phyloP scores from a whole-genome alignment of 2,113 vertebrate species.

The Microtus oregoni region DNA sequence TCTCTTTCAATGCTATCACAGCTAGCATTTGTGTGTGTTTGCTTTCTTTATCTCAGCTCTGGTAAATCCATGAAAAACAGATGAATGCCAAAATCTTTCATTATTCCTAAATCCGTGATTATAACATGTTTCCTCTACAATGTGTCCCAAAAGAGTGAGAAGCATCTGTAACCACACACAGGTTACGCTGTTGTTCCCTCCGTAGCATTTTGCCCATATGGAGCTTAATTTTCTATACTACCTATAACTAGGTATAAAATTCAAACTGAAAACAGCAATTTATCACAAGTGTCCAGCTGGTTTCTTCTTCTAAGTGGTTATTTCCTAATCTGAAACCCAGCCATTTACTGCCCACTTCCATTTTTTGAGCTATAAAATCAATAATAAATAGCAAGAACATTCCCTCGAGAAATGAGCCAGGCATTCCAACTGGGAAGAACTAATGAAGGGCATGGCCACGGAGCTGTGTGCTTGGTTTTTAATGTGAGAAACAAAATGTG shows the following conservation, averaged over 20 bases:
- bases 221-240: constrained; percentile 85
- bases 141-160: constrained; percentile 72
- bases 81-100: constrained; percentile 80
- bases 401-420: constrained; percentile 84
- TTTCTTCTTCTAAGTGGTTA: constrained; percentile 84
- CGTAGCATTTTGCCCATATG: constrained; percentile 82
- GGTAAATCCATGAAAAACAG: constrained; percentile 74
- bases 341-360: constrained; percentile 75
- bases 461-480: constrained; percentile 66
- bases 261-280: constrained; percentile 83
- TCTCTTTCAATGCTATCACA: constrained; percentile 58
- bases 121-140: constrained; percentile 65
- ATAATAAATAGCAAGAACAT: constrained; percentile 84
- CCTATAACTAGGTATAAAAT: constrained; percentile 86
- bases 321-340: constrained; percentile 87
- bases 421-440: constrained; percentile 85
- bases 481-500: constrained; percentile 57
- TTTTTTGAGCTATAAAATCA: constrained; percentile 86
- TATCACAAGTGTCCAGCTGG: constrained; percentile 87
- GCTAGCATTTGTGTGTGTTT: constrained; percentile 75
- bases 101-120: constrained; percentile 76
- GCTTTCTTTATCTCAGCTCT: constrained; percentile 73
- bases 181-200: constrained; percentile 56
- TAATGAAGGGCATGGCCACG: constrained; percentile 83
- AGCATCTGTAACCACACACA: constrained; percentile 65